Percentiles rank a stretch among this genome's conserved stretches.
These are phyloP conservation scores for Maconellicoccus hirsutus DNA, from an alignment of 1,140 invertebrate species.

Conservation along the genomic window DNA sequence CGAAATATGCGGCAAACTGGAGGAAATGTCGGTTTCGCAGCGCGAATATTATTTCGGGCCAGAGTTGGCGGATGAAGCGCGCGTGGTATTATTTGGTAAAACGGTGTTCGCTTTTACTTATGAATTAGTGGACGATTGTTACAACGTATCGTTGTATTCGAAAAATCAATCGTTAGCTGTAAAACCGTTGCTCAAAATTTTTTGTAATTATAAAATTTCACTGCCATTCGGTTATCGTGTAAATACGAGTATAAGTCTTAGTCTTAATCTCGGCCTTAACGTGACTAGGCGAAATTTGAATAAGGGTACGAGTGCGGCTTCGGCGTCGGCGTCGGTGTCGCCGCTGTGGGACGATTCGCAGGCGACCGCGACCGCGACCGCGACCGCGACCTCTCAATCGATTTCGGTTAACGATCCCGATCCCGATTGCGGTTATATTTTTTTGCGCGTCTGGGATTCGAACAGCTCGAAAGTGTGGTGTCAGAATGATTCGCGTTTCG, in stretches of 20 bases:
- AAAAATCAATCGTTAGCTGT: conserved; percentile 46
- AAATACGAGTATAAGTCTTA: neutral
- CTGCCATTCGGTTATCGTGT: conserved; percentile 48
- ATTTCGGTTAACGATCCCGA: neutral
- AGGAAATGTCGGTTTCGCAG: conserved; percentile 42
- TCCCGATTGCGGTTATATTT: neutral
- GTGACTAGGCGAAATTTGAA: no score
- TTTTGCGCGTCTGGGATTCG: neutral
- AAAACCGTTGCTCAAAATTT: conserved; percentile 37
- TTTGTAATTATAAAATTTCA: conserved; percentile 48
- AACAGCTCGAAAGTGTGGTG: neutral
- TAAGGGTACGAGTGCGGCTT: no score
- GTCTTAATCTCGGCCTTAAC: no score
- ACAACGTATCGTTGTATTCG: conserved; percentile 44
- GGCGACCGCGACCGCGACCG: no score
- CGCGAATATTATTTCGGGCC: conserved; percentile 43
- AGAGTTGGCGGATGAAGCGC: conserved; percentile 31
- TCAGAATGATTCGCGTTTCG: neutral
- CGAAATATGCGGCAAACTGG: conserved; percentile 44
- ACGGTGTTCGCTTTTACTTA: conserved; percentile 47
- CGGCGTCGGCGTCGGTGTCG: neutral
- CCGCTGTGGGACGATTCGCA: neutral
- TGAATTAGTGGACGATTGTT: conserved; percentile 49
- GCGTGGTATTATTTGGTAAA: conserved; percentile 39
- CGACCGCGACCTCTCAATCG: neutral